Conservation (phyloP, 1,140 invertebrate species). For the Galendromus occidentalis region DNA sequence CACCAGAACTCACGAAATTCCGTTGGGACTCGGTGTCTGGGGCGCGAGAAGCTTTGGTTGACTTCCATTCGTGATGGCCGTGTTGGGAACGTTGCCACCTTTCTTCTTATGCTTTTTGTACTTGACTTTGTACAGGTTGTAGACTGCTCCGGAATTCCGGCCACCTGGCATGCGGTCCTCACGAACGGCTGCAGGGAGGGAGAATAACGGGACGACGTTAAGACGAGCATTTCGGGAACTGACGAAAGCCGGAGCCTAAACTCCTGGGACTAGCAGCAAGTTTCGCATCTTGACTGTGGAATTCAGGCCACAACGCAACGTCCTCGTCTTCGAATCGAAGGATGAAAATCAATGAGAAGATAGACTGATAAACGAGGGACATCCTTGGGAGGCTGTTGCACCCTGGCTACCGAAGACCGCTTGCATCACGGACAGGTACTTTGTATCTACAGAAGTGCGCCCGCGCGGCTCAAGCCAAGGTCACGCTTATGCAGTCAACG, state of each 20-base stretch:
- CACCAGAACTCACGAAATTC: background rate
- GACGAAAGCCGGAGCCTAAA: background rate
- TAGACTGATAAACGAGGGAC: too few relatives aligned
- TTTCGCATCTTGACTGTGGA: too few relatives aligned
- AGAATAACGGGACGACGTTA: background rate
- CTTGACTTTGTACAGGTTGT: conserved; percentile 97
- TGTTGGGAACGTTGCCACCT: conserved; percentile 19
- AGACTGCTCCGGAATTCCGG: conserved; percentile 90
- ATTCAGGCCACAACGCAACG: background rate
- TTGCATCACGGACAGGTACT: too few relatives aligned
- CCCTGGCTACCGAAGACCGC: too few relatives aligned
- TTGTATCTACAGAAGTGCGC: too few relatives aligned
- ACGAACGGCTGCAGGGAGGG: conserved; percentile 53
- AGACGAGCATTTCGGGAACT: background rate
- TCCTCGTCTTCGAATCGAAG: background rate
- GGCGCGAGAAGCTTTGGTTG: background rate
- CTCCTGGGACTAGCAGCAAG: too few relatives aligned
- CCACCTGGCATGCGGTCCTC: conserved; percentile 98
- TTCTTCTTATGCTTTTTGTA: conserved; percentile 90
- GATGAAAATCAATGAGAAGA: too few relatives aligned
- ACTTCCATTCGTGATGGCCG: conserved; percentile 19
- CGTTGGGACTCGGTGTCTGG: background rate
- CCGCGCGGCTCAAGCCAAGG: too few relatives aligned
- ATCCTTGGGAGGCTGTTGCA: too few relatives aligned
- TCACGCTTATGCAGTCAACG: too few relatives aligned